A percentile compares a stretch with the other conserved stretches of the same genome.
These are phyloP conservation scores for Bagarius yarrelli DNA, from an alignment of 2,113 vertebrate genomes.

Conservation along the genomic window DNA sequence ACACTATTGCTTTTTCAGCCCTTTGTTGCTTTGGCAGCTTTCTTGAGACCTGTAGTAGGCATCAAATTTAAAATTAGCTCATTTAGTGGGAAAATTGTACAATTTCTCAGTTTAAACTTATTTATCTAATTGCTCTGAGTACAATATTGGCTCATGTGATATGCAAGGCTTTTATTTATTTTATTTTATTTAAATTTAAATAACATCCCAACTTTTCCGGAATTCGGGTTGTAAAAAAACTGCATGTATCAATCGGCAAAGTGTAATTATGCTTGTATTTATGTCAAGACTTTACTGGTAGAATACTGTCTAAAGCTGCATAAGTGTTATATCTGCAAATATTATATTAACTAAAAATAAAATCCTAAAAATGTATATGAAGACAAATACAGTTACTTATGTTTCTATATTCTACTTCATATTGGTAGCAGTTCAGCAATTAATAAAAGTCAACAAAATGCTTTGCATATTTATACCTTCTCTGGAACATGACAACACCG, in stretches of 20 bases:
- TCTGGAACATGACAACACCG: slow-evolving; percentile 90
- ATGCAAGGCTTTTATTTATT: no score
- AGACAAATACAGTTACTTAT: not conserved
- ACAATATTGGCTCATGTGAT: no score
- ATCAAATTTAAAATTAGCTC: no score
- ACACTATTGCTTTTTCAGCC: no score
- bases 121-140: no score
- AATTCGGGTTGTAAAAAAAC: not conserved
- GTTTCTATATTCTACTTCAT: not conserved
- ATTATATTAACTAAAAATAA: not conserved
- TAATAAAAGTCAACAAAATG: not conserved
- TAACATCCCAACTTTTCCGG: no score
- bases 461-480: slow-evolving; percentile 64
- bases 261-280: not conserved
- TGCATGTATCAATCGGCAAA: not conserved
- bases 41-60: no score
- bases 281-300: not conserved
- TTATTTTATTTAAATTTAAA: no score
- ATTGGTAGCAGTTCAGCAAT: not conserved
- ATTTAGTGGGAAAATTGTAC: no score
- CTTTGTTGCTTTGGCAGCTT: no score
- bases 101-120: no score
- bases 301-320: not conserved
- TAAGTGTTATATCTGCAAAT: not conserved
- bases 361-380: no score